phyloP scores from a whole-genome alignment of 2,888 invertebrate genomes.

The Cepaea hortensis region DNA sequence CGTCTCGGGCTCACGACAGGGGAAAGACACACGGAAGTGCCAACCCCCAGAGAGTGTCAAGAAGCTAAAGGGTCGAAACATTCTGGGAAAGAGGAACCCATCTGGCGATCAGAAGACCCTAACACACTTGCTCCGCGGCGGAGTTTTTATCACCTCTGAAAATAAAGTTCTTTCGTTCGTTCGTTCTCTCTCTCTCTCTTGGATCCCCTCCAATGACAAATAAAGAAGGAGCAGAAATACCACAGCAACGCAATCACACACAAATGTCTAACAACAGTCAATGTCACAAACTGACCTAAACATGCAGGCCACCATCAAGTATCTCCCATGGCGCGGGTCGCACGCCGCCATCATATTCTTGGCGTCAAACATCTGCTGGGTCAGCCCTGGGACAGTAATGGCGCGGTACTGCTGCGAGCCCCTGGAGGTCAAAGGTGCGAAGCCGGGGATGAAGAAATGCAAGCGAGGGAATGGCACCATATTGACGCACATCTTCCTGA shows the following conservation, averaged over 20 bases:
- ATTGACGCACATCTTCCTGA: constrained; percentile 45
- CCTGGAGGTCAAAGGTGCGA: constrained; percentile 74
- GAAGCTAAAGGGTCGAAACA: too few species aligned
- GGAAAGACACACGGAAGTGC: too few species aligned
- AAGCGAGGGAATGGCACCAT: constrained; percentile 46
- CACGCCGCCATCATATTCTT: constrained; percentile 99
- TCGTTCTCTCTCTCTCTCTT: not conserved
- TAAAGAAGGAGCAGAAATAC: not conserved
- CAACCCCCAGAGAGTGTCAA: too few species aligned
- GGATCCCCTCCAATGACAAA: not conserved
- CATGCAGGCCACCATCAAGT: constrained; percentile 83
- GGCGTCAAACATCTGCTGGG: constrained; percentile 92
- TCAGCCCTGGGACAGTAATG: constrained; percentile 68
- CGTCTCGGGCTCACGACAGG: too few species aligned
- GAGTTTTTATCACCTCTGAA: too few species aligned
- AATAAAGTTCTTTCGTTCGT: not conserved
- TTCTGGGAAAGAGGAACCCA: too few species aligned
- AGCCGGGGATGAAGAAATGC: constrained; percentile 54
- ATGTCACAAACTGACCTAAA: constrained; percentile 33
- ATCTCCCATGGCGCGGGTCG: constrained; percentile 91
- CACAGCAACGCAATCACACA: not conserved
- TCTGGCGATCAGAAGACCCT: too few species aligned
- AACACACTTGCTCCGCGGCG: too few species aligned
- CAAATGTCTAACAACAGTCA: not conserved
- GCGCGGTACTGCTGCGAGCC: constrained; percentile 75